Base-by-base conservation (phyloP, 2,797 vertebrate genomes). In the Prionace glauca region DNA sequence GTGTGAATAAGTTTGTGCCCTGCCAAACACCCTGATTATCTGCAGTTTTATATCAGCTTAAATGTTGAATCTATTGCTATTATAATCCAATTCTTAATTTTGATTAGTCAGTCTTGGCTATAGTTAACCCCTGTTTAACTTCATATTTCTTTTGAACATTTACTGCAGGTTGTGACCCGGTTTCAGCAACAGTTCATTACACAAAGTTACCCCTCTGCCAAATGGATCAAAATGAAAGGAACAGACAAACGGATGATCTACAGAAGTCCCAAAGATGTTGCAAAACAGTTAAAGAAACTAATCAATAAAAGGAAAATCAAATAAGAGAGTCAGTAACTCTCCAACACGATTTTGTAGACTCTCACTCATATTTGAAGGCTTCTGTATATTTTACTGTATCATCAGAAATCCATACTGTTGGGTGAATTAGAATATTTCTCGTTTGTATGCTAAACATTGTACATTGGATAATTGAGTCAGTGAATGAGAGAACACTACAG, bases 191-290 rank as follows among this genome's bases (percentile, higher is more conserved):
- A 97, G 97, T 97, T 98, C 96, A 96, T 98, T 97, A 96, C 97
- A 96, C 97, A 97, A 96, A 97, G 97, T 96, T 98, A 98, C 97
- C 97, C 97, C 72, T 97, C 97, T 96, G 98, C 98, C 97, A 97
- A 97, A 97, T 98, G 96, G 96, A 96, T 98, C 97, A 97, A 97
- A 96, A 97, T 98, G 96, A 97, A 96, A 97, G 98, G 97, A 97
- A 97, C 96, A 36, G 98, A 98, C 97, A 97, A 98, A 96, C 97
- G 96, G 97, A 97, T 98, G 98, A 98, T 98, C 97, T 98, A 98
- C 97, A 97, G 97, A 97, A 97, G 97, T 96, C 98, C 98, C 96
- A 97, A 97, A 96, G 97, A 96, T 96, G 97, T 98, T 96, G 98
- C 96, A 97, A 97, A 98, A 97, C 97, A 98, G 97, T 97, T 98